phyloP scores from a whole-genome alignment of 2,797 vertebrate genomes.

The Heteromormyrus szaboi region DNA sequence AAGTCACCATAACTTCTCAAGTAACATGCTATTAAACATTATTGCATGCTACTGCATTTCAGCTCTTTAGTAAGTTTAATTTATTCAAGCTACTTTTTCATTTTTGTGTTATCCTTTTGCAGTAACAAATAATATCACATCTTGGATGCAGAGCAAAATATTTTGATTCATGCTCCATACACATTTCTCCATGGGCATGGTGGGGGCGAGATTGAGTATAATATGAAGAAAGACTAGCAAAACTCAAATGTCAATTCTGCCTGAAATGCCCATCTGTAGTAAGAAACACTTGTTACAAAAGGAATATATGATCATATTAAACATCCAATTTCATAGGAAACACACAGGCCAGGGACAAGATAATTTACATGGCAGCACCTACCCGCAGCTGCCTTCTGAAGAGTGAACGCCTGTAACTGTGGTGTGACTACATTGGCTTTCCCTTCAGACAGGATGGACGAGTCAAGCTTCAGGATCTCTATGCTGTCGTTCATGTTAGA shows the following conservation, averaged over 20 bases:
- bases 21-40: neutral
- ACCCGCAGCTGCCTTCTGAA: slow-evolving; percentile 91
- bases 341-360: neutral
- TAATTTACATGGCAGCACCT: slow-evolving; percentile 31
- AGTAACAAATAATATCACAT: neutral
- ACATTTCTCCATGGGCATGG: neutral
- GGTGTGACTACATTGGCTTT: slow-evolving; percentile 74
- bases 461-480: slow-evolving; percentile 89
- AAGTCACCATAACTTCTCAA: neutral
- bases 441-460: slow-evolving; percentile 74
- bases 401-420: slow-evolving; percentile 80
- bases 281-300: neutral
- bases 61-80: neutral
- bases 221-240: neutral
- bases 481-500: slow-evolving; percentile 90
- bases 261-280: neutral
- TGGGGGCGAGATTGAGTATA: neutral
- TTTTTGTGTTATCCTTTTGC: neutral
- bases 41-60: neutral
- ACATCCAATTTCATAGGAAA: neutral
- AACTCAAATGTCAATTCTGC: neutral
- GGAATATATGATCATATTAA: neutral
- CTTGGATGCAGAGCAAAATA: neutral
- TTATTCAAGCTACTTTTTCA: neutral
- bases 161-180: neutral